Base-by-base conservation (phyloP, 2,888 invertebrate genomes). In the Drosophila subquinaria region DNA sequence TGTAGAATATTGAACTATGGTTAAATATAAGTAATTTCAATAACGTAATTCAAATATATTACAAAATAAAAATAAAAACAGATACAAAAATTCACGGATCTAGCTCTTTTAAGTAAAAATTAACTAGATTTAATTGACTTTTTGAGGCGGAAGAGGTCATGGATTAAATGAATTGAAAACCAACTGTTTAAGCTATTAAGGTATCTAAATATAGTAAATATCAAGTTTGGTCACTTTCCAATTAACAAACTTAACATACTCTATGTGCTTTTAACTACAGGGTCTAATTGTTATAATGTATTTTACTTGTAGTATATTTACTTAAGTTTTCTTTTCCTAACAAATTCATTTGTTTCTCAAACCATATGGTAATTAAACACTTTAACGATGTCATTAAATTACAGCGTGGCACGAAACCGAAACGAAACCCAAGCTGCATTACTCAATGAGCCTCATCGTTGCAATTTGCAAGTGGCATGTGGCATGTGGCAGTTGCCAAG, bases 401-500 rank as follows among this genome's bases (percentile, higher is more conserved):
- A 30, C 20, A 15, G 15, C 11, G 40, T 11, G 30, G 13, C 33
- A 56, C 33, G 33, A 11, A 43, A 45, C 10, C 15, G 5, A 27
- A 8, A 33, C 1, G 38, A 42, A 35, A 9, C 23, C 9, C 13
- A 45, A 15, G 40, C 27, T 11, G 30, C 52, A 30, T 38, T 47
- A 42, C 42, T 30, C 56, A 55, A 55, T 38, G 66, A 67, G 50
- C 20, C 9, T 10, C 30, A 23, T 33, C 11, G 42, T 36, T 50
- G 51, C 17, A 20, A 17, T 23, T 20, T 55, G 8, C 57, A 59
- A 62, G 66, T 70, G 61, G 67, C 65, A 55, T 55, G 69, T 60
- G 67, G 20, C 86, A 79, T 6, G 43, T 23, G 40, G 11, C 53
- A 53, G 27, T 23, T 53, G 48, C 38, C 38, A 20, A 27, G 27